Percentiles rank a stretch among this genome's conserved stretches.
These are phyloP conservation scores for Cydia splendana DNA, from an alignment of 1,140 invertebrate species.

Conservation along the genomic window DNA sequence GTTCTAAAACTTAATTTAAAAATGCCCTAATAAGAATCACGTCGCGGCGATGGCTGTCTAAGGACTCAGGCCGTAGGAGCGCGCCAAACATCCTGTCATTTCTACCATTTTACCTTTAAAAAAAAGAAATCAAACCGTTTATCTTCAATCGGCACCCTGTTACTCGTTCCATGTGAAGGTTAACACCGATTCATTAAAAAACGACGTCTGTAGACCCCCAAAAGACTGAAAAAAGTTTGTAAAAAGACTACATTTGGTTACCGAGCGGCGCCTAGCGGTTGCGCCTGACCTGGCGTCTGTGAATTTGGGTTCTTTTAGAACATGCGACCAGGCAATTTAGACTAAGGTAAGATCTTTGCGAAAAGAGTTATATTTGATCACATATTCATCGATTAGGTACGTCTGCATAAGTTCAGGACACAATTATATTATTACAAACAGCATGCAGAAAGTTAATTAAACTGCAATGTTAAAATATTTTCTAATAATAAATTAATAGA, in stretches of 20 bases:
- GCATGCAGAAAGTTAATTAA: no score
- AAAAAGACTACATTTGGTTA: slow-evolving; percentile 76
- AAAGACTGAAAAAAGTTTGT: slow-evolving; percentile 75
- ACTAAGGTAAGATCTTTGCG: neutral
- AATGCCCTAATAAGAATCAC: slow-evolving; percentile 53
- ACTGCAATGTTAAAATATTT: no score
- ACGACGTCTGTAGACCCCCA: slow-evolving; percentile 73
- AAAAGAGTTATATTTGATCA: neutral
- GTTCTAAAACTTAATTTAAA: slow-evolving; percentile 55
- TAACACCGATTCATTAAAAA: slow-evolving; percentile 79
- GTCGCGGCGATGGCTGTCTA: slow-evolving; percentile 56
- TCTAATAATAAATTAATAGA: no score
- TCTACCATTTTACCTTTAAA: slow-evolving; percentile 66
- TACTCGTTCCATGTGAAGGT: slow-evolving; percentile 76
- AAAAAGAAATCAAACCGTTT: slow-evolving; percentile 66
- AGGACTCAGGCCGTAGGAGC: slow-evolving; percentile 54
- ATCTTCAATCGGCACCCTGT: slow-evolving; percentile 78
- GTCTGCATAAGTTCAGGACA: neutral
- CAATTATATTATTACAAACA: neutral
- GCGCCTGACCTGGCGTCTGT: slow-evolving; percentile 65
- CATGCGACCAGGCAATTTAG: slow-evolving; percentile 40
- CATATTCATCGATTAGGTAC: neutral
- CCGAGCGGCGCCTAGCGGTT: slow-evolving; percentile 76
- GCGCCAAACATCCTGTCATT: slow-evolving; percentile 70
- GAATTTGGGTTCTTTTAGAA: slow-evolving; percentile 65